A percentile compares a stretch with the other conserved stretches of the same genome.
Evolutionary conservation across 2,113 vertebrate genomes (phyloP).

Genomic region (Oreochromis aureus): DNA sequence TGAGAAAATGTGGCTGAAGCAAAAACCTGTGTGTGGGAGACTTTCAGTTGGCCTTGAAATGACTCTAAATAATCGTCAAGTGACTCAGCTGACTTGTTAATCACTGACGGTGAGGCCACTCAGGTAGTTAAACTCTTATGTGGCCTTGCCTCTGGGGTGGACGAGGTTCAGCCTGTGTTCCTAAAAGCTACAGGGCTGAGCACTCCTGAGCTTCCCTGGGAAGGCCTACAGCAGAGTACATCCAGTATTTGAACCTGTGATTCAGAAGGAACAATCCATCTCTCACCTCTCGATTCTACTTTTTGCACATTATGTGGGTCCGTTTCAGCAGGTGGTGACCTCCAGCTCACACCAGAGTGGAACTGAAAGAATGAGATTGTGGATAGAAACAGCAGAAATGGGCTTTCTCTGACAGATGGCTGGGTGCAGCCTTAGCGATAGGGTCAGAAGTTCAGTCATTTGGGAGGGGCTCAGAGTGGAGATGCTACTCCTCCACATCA

Average conservation of each 20-base stretch:
- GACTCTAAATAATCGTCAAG: accelerated
- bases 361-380: background rate
- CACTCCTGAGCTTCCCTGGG: background rate
- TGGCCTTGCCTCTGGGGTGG: background rate
- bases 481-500: background rate
- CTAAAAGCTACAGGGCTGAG: background rate
- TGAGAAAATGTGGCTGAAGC: background rate
- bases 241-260: background rate
- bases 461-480: background rate
- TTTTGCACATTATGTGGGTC: background rate
- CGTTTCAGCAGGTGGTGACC: background rate
- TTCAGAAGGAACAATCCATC: background rate
- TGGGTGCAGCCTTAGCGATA: background rate
- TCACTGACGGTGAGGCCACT: background rate
- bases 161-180: background rate
- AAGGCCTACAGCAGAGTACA: background rate
- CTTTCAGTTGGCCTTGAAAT: background rate
- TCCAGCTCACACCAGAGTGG: background rate
- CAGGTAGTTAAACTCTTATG: background rate
- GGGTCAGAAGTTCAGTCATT: background rate
- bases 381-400: background rate
- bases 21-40: background rate
- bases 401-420: background rate
- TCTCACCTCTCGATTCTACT: background rate
- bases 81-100: background rate